A percentile compares a stretch with the other conserved stretches of the same genome.
phyloP scores from a whole-genome alignment of 2,888 invertebrate genomes.

The Cetonia aurata region DNA sequence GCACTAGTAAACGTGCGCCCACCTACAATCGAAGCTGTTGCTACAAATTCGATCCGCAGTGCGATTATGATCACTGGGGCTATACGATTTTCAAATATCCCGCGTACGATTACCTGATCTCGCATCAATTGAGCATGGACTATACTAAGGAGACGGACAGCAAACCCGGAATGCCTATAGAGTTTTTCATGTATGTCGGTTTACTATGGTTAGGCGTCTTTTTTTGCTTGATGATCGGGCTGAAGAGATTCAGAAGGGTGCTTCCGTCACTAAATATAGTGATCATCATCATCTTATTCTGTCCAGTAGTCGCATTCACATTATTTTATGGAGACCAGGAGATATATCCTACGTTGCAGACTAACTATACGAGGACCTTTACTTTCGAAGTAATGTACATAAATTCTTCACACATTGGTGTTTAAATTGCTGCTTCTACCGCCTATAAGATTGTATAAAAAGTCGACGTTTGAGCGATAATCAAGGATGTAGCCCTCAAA shows the following conservation, averaged over 20 bases:
- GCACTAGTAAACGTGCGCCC: not conserved
- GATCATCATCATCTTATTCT: slow-evolving; percentile 4
- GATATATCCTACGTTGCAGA: slow-evolving; percentile 5
- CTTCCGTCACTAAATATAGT: slow-evolving; percentile 12
- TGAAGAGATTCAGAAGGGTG: slow-evolving; percentile 12
- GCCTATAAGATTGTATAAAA: no score
- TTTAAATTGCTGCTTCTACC: no score
- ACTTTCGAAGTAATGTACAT: not conserved
- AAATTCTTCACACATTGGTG: no score
- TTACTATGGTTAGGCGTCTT: slow-evolving; percentile 13
- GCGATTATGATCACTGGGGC: not conserved
- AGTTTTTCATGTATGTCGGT: not conserved
- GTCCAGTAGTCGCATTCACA: slow-evolving; percentile 1
- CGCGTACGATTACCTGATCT: slow-evolving; percentile 10
- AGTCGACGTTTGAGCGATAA: no score
- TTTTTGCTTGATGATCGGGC: slow-evolving; percentile 15
- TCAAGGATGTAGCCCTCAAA: no score
- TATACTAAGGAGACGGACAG: not conserved
- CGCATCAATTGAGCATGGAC: slow-evolving; percentile 4
- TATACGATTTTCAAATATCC: slow-evolving; percentile 3
- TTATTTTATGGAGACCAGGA: slow-evolving; percentile 12
- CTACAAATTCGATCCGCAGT: not conserved
- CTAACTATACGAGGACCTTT: not conserved
- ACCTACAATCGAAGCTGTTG: slow-evolving; percentile 7
- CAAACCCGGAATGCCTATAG: not conserved